Percentiles rank a stretch among this genome's conserved stretches.
Evolutionary conservation across 2,797 vertebrate species (phyloP).

Genomic region (Pangasius larnaudii): DNA sequence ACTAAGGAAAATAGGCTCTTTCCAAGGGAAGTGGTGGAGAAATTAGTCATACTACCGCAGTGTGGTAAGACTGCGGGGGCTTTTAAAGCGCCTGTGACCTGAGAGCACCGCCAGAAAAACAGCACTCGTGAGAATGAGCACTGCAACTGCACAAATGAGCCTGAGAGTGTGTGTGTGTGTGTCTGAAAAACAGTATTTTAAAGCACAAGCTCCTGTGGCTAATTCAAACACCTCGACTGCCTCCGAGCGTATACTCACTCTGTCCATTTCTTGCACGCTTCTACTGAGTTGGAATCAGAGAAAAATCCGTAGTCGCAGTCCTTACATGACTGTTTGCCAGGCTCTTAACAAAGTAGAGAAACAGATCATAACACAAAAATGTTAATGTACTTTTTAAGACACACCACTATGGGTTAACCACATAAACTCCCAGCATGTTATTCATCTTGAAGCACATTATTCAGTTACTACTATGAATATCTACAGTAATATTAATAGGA

Average conservation of each 20-base stretch:
- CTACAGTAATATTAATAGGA: background rate
- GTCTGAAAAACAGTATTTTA: slow-evolving; percentile 34
- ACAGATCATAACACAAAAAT: background rate
- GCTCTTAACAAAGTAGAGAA: slow-evolving; percentile 58
- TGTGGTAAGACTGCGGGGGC: slow-evolving; percentile 55
- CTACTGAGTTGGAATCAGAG: slow-evolving; percentile 74
- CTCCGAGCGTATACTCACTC: slow-evolving; percentile 79
- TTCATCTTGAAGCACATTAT: slow-evolving; percentile 1
- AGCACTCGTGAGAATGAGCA: slow-evolving; percentile 54
- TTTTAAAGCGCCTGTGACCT: slow-evolving; percentile 53
- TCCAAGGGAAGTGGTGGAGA: slow-evolving; percentile 70
- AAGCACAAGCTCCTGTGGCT: slow-evolving; percentile 27
- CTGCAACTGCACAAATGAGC: slow-evolving; percentile 43
- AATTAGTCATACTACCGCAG: slow-evolving; percentile 67
- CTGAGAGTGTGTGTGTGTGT: slow-evolving; percentile 12
- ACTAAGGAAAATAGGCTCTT: slow-evolving; percentile 62
- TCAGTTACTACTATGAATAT: background rate
- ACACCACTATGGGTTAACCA: background rate
- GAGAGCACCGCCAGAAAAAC: slow-evolving; percentile 49
- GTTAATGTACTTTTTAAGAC: background rate
- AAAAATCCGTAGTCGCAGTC: slow-evolving; percentile 83
- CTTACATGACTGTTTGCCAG: slow-evolving; percentile 67
- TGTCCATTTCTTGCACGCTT: slow-evolving; percentile 87
- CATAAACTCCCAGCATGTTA: too few relatives aligned
- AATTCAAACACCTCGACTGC: background rate